These are phyloP conservation scores for Zaprionus taronus DNA, from an alignment of 1,140 invertebrate species.

Conservation along the genomic window DNA sequence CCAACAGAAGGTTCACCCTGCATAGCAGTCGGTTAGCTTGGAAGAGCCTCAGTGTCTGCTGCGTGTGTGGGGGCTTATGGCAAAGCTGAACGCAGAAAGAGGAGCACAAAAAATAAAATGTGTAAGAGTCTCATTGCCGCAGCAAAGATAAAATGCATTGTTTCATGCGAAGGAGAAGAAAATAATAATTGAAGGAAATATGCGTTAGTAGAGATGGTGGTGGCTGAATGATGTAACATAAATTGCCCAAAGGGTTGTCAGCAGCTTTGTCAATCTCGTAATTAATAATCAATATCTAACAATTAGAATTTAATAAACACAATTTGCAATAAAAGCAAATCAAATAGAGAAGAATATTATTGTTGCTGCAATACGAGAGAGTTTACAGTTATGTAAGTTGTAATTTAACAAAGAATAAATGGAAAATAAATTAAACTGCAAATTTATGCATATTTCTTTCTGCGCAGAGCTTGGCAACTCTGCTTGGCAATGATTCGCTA, in stretches of 20 bases:
- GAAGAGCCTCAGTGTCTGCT: conserved; percentile 59
- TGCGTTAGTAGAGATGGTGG: conserved; percentile 23
- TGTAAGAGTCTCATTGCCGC: conserved; percentile 61
- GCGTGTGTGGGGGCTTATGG: conserved; percentile 56
- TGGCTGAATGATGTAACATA: conserved; percentile 51
- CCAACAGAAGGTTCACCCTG: conserved; percentile 48
- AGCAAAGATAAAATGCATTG: conserved; percentile 77
- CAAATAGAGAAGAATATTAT: not conserved
- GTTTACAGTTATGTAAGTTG: not conserved
- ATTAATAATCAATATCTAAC: conserved; percentile 2
- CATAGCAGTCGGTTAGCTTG: conserved; percentile 22
- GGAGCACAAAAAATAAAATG: conserved; percentile 70
- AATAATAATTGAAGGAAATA: conserved; percentile 46
- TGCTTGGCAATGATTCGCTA: conserved; percentile 33
- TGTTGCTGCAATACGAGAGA: not conserved
- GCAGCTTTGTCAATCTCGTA: not conserved
- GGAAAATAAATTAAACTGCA: not conserved
- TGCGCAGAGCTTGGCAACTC: conserved; percentile 17
- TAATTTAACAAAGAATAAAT: not conserved
- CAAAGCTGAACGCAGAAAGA: conserved; percentile 64
- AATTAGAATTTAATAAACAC: not conserved
- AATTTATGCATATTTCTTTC: not conserved
- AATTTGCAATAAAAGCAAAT: not conserved
- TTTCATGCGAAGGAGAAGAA: conserved; percentile 45
- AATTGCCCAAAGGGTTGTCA: conserved; percentile 58